A percentile compares a stretch with the other conserved stretches of the same genome.
Conservation (phyloP, 2,888 invertebrate genomes). For the Trichopoda pennipes region DNA sequence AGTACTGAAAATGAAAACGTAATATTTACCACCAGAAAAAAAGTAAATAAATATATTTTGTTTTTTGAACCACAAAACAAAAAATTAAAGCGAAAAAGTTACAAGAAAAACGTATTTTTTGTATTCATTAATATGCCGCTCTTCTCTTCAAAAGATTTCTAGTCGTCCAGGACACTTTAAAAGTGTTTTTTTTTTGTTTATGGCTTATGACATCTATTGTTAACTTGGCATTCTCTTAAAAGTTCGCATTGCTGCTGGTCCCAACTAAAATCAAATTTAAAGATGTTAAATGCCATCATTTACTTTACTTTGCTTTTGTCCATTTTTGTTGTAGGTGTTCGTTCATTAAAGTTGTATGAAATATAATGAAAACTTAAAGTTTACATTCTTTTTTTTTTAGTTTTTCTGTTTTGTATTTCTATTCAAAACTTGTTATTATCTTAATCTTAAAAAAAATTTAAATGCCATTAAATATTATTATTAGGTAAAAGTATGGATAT, state of each 20-base stretch:
- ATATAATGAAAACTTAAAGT: conserved; percentile 3
- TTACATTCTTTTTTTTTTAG: conserved; percentile 4
- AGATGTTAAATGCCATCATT: conserved; percentile 43
- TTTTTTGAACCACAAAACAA: too few species aligned
- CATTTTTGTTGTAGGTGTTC: conserved; percentile 14
- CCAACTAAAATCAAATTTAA: not conserved
- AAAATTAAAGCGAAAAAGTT: conserved; percentile 2
- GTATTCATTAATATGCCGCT: conserved; percentile 36
- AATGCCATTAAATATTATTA: too few species aligned
- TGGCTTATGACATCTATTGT: conserved; percentile 33
- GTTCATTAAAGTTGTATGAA: conserved; percentile 23
- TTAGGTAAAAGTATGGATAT: too few species aligned
- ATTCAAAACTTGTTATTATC: too few species aligned
- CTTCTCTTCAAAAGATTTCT: conserved; percentile 25
- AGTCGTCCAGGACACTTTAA: conserved; percentile 12
- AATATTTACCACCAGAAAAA: too few species aligned
- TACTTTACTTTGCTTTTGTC: conserved; percentile 5
- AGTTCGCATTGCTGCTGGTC: not conserved
- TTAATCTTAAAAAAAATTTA: too few species aligned
- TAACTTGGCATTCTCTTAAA: conserved; percentile 6
- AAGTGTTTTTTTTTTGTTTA: conserved; percentile 11
- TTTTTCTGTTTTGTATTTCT: not conserved
- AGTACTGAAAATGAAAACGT: too few species aligned
- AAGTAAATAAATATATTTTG: too few species aligned
- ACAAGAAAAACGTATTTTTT: not conserved